Base-by-base conservation (phyloP, 2,888 invertebrate species). In the Fragum fragum region DNA sequence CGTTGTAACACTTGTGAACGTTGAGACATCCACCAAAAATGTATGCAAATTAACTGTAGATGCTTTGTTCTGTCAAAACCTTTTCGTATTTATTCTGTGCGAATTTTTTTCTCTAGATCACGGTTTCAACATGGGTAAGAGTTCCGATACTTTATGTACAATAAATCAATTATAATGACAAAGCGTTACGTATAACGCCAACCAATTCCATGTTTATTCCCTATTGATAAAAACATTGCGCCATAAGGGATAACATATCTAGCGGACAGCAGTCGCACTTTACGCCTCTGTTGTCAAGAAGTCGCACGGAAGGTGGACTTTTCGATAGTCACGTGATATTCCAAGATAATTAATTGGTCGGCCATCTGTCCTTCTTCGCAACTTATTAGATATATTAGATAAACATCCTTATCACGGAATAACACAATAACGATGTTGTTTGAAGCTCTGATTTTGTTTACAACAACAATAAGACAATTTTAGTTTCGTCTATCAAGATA, bases 351-450 rank as follows among this genome's bases (percentile, higher is more conserved):
- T 66, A 66, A 66, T 66, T 66, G 47, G 3, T 14, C 16, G 18
- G 23, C 66, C 66, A 66, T 66, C 66, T 66, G 66, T 66, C 66
- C 42, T 36, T 66, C 42, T 26, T 39, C n/a, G 21, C 66, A 66
- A 16, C 23, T 42, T 66, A 32, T 61, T 61, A 32, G 61, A 61
- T 32, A 32, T 61, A 32, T 61, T 14, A 61, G 32, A 61, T 32
- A 32, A 14, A 47, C 47, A 47, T 47, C 14, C 18, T 47, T 47
- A 47, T 47, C 47, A 16, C 14, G 7, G 3, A 47, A 47, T 47
- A 36, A 3, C 14, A n/a, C n/a, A n/a, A n/a, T n/a, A n/a, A n/a
- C n/a, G n/a, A n/a, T n/a, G n/a, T n/a, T n/a, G n/a, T n/a, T n/a
- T n/a, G n/a, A n/a, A n/a, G n/a, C n/a, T n/a, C n/a, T n/a, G n/a